phyloP scores from a whole-genome alignment of 2,113 vertebrate species.

The Percopsis transmontana region DNA sequence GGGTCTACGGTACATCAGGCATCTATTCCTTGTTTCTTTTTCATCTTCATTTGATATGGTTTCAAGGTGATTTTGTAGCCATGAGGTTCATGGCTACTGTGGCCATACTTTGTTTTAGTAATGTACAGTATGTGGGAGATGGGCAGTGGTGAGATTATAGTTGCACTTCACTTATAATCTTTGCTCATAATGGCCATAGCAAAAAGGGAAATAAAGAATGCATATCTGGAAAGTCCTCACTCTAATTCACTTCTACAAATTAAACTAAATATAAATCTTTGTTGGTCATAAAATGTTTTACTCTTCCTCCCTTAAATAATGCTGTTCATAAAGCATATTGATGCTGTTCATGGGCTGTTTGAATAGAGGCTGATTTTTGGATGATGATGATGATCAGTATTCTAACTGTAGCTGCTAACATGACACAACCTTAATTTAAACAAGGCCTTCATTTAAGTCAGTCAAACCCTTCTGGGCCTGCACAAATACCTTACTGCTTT shows the following conservation, averaged over 20 bases:
- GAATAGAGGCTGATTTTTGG: neutral
- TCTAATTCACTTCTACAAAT: slow-evolving; percentile 22
- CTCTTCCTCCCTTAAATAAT: neutral
- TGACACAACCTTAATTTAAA: neutral
- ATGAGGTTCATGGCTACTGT: neutral
- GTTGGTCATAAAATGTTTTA: slow-evolving; percentile 2
- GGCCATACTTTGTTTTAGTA: neutral
- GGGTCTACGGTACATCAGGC: too few relatives aligned
- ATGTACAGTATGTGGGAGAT: slow-evolving; percentile 10
- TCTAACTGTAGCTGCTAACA: neutral
- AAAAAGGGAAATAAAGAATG: slow-evolving; percentile 47
- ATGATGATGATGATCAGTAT: neutral
- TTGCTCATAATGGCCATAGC: slow-evolving; percentile 46
- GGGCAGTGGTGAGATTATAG: slow-evolving; percentile 4
- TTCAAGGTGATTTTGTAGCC: too few relatives aligned
- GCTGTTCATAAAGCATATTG: slow-evolving; percentile 1
- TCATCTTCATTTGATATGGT: too few relatives aligned
- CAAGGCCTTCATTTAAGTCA: neutral
- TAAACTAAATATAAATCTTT: neutral
- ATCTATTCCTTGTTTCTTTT: too few relatives aligned
- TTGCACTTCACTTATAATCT: slow-evolving; percentile 48
- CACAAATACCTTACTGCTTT: neutral
- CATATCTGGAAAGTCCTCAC: slow-evolving; percentile 63
- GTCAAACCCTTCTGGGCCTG: neutral
- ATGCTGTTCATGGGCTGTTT: neutral